Conservation (phyloP, 2,113 vertebrate genomes). For the Xenopus laevis region DNA sequence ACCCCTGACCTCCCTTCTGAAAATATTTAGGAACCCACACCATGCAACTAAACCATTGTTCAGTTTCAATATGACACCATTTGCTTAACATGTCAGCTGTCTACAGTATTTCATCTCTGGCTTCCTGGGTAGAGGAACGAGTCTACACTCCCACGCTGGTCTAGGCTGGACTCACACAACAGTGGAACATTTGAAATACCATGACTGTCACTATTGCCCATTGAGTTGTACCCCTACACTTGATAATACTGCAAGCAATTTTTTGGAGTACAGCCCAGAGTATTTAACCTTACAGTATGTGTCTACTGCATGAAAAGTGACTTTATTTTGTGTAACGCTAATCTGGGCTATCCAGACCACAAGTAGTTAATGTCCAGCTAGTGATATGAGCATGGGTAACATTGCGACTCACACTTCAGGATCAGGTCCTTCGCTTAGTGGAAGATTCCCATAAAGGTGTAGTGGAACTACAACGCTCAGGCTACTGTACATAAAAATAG, state of each 20-base stretch:
- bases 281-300: not conserved
- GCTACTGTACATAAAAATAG: too few species aligned
- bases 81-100: slow-evolving; percentile 64
- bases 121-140: slow-evolving; percentile 24
- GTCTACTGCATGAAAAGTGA: too few species aligned
- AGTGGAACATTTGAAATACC: not conserved
- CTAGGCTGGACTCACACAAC: not conserved
- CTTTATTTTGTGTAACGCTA: too few species aligned
- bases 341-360: too few species aligned
- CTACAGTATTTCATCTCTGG: slow-evolving; percentile 57
- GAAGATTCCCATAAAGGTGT: too few species aligned
- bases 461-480: too few species aligned
- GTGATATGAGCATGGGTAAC: too few species aligned
- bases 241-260: not conserved
- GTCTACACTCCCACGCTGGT: not conserved
- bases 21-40: slow-evolving; percentile 65
- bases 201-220: slow-evolving; percentile 34
- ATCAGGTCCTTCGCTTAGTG: too few species aligned
- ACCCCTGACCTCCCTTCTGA: slow-evolving; percentile 63
- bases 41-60: slow-evolving; percentile 52
- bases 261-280: not conserved
- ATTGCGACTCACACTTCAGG: too few species aligned
- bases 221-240: slow-evolving; percentile 18
- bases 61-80: slow-evolving; percentile 51
- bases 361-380: too few species aligned